These are phyloP conservation scores for Tetragnatha versicolor DNA, from an alignment of 1,140 invertebrate genomes.

Conservation along the genomic window DNA sequence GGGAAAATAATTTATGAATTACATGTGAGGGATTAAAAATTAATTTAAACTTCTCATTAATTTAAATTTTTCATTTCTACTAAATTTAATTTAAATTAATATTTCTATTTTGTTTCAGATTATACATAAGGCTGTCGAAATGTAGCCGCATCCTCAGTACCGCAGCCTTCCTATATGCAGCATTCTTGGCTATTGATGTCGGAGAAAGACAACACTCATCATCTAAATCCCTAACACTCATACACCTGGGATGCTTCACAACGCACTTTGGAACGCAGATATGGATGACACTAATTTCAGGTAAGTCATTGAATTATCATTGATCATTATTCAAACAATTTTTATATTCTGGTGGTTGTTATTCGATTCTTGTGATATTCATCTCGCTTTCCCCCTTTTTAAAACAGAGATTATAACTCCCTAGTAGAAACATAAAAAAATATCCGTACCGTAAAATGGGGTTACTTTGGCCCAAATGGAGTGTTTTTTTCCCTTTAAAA, in stretches of 20 bases:
- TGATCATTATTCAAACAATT: too few species aligned
- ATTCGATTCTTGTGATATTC: too few species aligned
- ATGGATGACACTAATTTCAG: conserved; percentile 89
- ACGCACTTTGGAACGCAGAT: conserved; percentile 82
- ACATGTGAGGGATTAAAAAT: not conserved
- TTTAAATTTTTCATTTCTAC: not conserved
- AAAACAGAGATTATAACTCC: too few species aligned
- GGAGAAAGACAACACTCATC: conserved; percentile 62
- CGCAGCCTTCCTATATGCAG: conserved; percentile 71
- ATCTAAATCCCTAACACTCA: conserved; percentile 65
- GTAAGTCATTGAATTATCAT: too few species aligned
- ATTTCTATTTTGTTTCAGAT: conserved; percentile 66
- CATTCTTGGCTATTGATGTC: conserved; percentile 69
- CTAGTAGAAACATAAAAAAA: too few species aligned
- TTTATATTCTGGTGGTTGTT: too few species aligned
- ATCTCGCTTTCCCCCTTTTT: too few species aligned
- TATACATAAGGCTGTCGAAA: conserved; percentile 74
- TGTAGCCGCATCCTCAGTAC: conserved; percentile 77
- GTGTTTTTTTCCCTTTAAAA: too few species aligned
- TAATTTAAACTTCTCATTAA: not conserved
- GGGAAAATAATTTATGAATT: not conserved
- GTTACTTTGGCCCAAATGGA: too few species aligned
- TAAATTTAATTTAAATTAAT: not conserved
- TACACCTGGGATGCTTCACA: conserved; percentile 77
- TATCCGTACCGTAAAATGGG: too few species aligned